Percentiles rank a stretch among this genome's conserved stretches.
Evolutionary conservation across 2,888 invertebrate genomes (phyloP).

Genomic region (Cataglyphis albicans): DNA sequence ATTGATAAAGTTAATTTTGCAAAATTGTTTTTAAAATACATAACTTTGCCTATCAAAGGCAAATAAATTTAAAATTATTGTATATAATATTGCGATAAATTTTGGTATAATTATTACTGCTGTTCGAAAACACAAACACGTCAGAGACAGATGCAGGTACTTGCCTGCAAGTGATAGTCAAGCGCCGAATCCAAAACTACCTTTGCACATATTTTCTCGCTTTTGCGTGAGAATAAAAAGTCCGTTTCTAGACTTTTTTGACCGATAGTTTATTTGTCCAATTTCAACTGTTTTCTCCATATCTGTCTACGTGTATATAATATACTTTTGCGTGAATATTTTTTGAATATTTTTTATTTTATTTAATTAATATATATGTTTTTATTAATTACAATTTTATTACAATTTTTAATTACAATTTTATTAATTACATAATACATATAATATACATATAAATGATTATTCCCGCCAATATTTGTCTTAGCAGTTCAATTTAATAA

Average conservation of each 20-base stretch:
- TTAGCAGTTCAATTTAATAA: conserved; percentile 4
- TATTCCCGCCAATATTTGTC: background rate
- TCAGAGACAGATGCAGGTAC: conserved; percentile 31
- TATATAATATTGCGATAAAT: conserved; percentile 12
- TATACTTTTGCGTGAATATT: conserved; percentile 13
- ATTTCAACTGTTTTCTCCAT: conserved; percentile 11
- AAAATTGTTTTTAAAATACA: background rate
- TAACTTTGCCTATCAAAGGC: background rate
- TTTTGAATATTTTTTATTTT: conserved; percentile 8
- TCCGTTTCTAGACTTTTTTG: conserved; percentile 33
- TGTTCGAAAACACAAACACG: conserved; percentile 42
- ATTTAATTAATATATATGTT: background rate
- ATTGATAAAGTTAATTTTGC: background rate
- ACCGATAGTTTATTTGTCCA: conserved; percentile 45
- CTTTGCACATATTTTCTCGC: conserved; percentile 31
- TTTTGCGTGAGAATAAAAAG: conserved; percentile 32
- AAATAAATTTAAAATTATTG: background rate
- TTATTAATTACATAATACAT: background rate
- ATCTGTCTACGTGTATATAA: background rate
- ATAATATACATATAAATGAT: background rate
- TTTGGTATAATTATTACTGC: conserved; percentile 36
- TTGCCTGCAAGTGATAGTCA: conserved; percentile 50
- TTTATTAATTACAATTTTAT: background rate
- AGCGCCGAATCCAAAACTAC: conserved; percentile 46
- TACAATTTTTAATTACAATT: too few species aligned